Evolutionary conservation across 2,888 invertebrate genomes (phyloP).

Genomic region (Sarcophaga rosellei): DNA sequence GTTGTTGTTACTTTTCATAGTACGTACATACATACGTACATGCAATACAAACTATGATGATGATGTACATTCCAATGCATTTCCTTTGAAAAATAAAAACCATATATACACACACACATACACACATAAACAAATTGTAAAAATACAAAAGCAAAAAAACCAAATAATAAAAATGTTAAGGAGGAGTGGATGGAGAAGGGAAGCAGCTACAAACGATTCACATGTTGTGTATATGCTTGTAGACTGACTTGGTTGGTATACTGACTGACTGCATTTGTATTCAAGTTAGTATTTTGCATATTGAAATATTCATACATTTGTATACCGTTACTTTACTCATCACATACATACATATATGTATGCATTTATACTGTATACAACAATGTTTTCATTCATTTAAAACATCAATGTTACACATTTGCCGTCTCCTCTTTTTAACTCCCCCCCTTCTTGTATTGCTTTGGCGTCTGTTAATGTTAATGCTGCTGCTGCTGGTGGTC

Average conservation of each 20-base stretch:
- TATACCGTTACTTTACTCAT: conserved; percentile 58
- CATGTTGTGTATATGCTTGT: not conserved
- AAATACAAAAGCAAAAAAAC: not conserved
- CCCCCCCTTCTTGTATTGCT: not conserved
- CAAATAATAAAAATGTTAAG: not conserved
- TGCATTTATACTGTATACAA: not conserved
- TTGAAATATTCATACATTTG: conserved; percentile 43
- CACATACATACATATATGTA: not conserved
- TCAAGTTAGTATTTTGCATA: conserved; percentile 45
- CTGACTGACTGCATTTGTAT: not conserved
- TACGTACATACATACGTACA: too few species aligned
- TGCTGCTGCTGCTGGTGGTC: too few species aligned
- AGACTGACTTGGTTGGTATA: too few species aligned
- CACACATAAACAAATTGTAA: conserved; percentile 4
- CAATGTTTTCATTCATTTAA: conserved; percentile 65
- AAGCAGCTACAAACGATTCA: not conserved
- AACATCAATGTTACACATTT: conserved; percentile 49
- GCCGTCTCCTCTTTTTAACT: conserved; percentile 2
- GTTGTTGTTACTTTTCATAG: conserved; percentile 13
- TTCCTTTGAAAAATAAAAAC: conserved; percentile 34
- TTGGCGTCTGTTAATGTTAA: too few species aligned
- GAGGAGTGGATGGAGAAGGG: conserved; percentile 2
- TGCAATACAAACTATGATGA: conserved; percentile 10
- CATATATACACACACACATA: conserved; percentile 8
- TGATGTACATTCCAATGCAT: conserved; percentile 60